Percentiles rank a stretch among this genome's conserved stretches.
These are phyloP conservation scores for Theonella swinhoei DNA, from an alignment of 37 sponge, comb jelly and placozoan genomes.

Conservation along the genomic window DNA sequence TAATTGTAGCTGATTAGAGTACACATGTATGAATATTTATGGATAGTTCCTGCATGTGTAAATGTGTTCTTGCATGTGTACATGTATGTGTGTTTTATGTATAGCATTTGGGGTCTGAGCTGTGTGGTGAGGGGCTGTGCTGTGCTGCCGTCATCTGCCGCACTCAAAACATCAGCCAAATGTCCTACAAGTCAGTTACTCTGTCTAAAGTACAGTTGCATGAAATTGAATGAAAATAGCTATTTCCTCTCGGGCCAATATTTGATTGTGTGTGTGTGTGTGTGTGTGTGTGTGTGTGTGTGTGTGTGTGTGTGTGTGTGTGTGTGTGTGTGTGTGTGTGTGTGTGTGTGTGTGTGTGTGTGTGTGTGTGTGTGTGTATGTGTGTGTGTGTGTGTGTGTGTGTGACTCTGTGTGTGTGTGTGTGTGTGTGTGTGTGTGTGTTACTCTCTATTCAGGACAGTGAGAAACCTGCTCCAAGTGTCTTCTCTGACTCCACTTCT, in stretches of 20 bases:
- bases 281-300: too few species aligned
- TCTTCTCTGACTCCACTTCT: slow-evolving; percentile 6
- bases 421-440: too few species aligned
- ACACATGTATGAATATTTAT: neutral
- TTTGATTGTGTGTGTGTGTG: too few species aligned
- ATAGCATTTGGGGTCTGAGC: slow-evolving; percentile 36
- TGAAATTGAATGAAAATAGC: too few species aligned
- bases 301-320: too few species aligned
- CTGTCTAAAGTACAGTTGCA: neutral
- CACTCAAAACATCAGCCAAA: slow-evolving; percentile 18
- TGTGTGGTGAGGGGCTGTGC: slow-evolving; percentile 44
- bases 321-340: too few species aligned
- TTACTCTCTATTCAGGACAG: slow-evolving; percentile 11
- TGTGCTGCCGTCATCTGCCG: slow-evolving; percentile 48
- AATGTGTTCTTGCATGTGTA: neutral
- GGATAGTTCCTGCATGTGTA: neutral
- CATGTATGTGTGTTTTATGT: neutral
- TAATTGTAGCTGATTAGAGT: neutral
- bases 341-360: too few species aligned
- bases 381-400: too few species aligned
- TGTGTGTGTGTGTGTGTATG: too few species aligned
- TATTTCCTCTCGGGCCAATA: too few species aligned
- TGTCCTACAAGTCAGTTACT: neutral
- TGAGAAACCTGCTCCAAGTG: slow-evolving; percentile 24
- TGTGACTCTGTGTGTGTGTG: too few species aligned